Conservation (phyloP, 2,797 vertebrate species). For the Babyrousa celebensis region DNA sequence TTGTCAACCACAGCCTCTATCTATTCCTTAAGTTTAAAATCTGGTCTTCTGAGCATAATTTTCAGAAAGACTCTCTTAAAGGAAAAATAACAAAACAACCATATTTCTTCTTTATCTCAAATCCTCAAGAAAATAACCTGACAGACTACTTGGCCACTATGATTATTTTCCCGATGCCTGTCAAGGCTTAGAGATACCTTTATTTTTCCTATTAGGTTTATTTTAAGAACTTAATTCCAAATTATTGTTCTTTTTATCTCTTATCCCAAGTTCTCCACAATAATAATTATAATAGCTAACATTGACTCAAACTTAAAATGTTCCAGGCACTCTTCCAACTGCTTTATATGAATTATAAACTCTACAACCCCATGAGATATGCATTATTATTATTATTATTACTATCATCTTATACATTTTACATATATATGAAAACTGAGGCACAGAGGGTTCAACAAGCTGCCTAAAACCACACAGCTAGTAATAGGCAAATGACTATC, state of each 20-base stretch:
- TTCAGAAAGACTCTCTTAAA: conserved; percentile 33
- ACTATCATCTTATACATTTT: conserved; percentile 25
- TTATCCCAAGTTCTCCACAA: conserved; percentile 15
- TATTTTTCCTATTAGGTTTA: conserved; percentile 13
- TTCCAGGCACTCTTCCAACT: conserved; percentile 55
- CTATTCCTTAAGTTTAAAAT: not conserved
- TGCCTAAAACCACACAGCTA: not conserved
- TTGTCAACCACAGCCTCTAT: conserved; percentile 24
- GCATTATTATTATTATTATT: not conserved
- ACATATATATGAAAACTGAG: conserved; percentile 24
- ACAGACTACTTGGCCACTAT: not conserved
- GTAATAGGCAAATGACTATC: not conserved
- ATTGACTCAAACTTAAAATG: conserved; percentile 24
- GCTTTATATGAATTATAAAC: conserved; percentile 15
- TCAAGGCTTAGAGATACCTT: not conserved
- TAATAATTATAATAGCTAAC: conserved; percentile 49
- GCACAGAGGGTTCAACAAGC: not conserved
- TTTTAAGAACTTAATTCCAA: conserved; percentile 64
- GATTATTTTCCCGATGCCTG: conserved; percentile 28
- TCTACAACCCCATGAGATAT: conserved; percentile 9
- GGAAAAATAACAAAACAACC: not conserved
- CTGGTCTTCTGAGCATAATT: conserved; percentile 27
- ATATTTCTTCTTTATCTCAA: not conserved
- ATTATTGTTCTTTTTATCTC: conserved; percentile 37
- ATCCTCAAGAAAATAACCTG: conserved; percentile 47